A percentile compares a stretch with the other conserved stretches of the same genome.
Evolutionary conservation across 2,113 vertebrate species (phyloP).

Genomic region (Laterallus jamaicensis): DNA sequence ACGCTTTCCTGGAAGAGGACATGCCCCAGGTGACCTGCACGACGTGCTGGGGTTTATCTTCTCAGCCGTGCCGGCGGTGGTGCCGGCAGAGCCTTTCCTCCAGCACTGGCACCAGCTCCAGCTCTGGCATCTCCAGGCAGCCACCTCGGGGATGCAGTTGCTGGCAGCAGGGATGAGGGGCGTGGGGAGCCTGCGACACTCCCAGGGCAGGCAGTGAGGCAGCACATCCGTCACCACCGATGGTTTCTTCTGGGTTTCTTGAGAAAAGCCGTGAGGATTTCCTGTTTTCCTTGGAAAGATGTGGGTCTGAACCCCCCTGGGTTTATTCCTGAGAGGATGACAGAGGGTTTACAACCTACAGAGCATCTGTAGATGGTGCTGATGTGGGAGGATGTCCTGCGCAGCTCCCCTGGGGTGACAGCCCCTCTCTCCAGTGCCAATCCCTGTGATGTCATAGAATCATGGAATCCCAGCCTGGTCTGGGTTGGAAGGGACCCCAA

Average conservation of each 20-base stretch:
- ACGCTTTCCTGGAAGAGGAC: neutral
- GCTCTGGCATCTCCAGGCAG: too few relatives aligned
- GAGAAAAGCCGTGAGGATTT: neutral
- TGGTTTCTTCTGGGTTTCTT: neutral
- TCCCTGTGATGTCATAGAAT: too few relatives aligned
- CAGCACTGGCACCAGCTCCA: rapidly evolving
- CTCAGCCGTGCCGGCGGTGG: neutral
- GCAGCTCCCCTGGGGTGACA: neutral
- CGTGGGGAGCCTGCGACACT: neutral
- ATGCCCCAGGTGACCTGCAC: neutral
- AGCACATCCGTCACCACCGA: rapidly evolving
- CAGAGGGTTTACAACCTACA: rapidly evolving
- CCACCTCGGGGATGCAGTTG: neutral
- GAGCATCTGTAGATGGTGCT: neutral
- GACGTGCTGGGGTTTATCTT: neutral
- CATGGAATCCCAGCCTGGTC: too few relatives aligned
- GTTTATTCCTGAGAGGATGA: neutral
- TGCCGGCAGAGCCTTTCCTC: neutral
- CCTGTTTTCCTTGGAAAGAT: neutral
- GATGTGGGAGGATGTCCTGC: neutral
- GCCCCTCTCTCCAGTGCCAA: too few relatives aligned
- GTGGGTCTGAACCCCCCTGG: rapidly evolving
- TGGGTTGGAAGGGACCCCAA: too few relatives aligned
- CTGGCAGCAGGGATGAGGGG: neutral
- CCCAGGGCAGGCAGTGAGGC: rapidly evolving